A percentile compares a stretch with the other conserved stretches of the same genome.
Evolutionary conservation across 2,113 vertebrate species (phyloP).

Genomic region (Eretmochelys imbricata): DNA sequence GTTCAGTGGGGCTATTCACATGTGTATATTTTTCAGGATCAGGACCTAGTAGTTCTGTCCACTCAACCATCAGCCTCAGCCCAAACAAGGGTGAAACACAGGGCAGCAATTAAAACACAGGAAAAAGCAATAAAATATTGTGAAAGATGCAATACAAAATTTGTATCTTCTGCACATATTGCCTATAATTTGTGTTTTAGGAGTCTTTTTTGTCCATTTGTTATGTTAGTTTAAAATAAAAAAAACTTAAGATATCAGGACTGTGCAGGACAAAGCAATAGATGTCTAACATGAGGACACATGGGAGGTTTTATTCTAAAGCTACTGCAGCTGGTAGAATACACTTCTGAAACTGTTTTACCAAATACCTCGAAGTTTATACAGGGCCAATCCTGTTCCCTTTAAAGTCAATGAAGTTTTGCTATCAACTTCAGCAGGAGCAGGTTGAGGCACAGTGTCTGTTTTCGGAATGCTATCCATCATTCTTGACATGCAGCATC

Average conservation of each 20-base stretch:
- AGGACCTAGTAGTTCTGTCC: rapidly evolving
- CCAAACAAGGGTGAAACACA: not conserved
- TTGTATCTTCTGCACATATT: not conserved
- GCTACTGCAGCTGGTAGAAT: not conserved
- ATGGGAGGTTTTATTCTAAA: not conserved
- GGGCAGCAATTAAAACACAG: not conserved
- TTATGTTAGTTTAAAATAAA: not conserved
- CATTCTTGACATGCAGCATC: not conserved
- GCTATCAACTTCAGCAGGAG: not conserved
- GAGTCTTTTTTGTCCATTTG: not conserved
- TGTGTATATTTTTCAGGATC: rapidly evolving
- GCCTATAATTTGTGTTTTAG: not conserved
- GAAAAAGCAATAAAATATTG: not conserved
- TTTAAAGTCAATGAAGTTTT: not conserved
- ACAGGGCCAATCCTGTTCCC: not conserved
- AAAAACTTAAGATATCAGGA: not conserved
- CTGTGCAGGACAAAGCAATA: not conserved
- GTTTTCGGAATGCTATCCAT: not conserved
- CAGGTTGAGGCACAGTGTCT: not conserved
- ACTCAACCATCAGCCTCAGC: not conserved
- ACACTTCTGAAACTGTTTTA: not conserved
- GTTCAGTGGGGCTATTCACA: not conserved
- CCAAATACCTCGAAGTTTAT: not conserved
- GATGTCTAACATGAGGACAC: not conserved
- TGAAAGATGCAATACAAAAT: not conserved